Percentiles rank a stretch among this genome's conserved stretches.
Evolutionary conservation across 2,113 vertebrate genomes (phyloP).

Genomic region (Bungarus multicinctus): DNA sequence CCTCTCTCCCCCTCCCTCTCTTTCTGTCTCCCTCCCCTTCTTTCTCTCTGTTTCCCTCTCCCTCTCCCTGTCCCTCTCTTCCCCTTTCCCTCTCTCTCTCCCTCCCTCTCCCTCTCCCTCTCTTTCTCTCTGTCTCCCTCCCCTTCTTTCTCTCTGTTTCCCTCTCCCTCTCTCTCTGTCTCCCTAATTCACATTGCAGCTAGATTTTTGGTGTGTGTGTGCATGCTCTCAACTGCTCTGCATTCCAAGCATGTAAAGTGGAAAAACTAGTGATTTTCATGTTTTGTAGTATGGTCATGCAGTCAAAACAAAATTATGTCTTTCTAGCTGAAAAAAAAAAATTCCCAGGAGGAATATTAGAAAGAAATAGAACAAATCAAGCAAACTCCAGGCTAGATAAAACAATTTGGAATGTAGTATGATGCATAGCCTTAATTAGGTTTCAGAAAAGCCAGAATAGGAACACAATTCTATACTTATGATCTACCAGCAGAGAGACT

Average conservation of each 20-base stretch:
- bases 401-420: constrained; percentile 36
- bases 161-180: not conserved
- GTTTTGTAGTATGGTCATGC: constrained; percentile 4
- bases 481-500: not conserved
- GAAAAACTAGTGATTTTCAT: constrained; percentile 3
- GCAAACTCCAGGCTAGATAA: constrained; percentile 42
- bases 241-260: constrained; percentile 9
- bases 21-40: too few species aligned
- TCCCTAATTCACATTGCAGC: not conserved
- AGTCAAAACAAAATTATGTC: constrained; percentile 31
- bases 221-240: not conserved
- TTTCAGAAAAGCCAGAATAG: constrained; percentile 43
- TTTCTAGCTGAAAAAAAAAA: constrained; percentile 50
- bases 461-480: not conserved
- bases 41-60: too few species aligned
- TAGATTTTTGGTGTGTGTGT: not conserved
- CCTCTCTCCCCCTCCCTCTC: too few species aligned
- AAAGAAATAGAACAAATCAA: constrained; percentile 49
- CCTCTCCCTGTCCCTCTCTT: too few species aligned
- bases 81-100: not conserved
- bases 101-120: accelerated
- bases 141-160: not conserved
- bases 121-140: too few species aligned
- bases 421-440: constrained; percentile 48
- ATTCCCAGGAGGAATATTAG: constrained; percentile 51